Base-by-base conservation (phyloP, 2,797 vertebrate species). In the Semaprochilodus insignis region DNA sequence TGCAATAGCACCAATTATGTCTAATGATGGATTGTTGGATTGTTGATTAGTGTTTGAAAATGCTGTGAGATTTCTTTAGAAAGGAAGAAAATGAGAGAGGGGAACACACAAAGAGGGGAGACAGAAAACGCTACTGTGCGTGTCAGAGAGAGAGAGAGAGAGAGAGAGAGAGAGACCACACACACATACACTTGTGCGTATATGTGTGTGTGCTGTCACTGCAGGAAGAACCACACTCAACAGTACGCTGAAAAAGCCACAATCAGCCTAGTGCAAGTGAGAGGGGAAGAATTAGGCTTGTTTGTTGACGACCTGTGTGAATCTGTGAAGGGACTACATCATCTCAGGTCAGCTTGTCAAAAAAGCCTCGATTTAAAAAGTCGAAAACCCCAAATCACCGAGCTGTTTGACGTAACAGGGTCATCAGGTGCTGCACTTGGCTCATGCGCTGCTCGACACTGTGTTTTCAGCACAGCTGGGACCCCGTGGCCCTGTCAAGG, bases 1-100 rank as follows among this genome's bases (percentile, higher is more conserved):
- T 89, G 85, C 90, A 93, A 92, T 89, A 87, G 87, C 86, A 86
- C 87, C 90, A 92, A 92, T 94, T 94, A 90, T 81, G 89, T 88
- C 78, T 85, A 90, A 91, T 81, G 86, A 88, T 78, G 81, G 87
- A 87, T 86, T 90, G 85, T 85, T 72, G 69, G 86, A 87, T 86
- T 90, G 85, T 86, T 90, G 90, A 93, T 92, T 87, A 84, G 71
- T 19, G 77, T 83, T 84, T 80, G 70, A 85, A 73, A 87, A 87
- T 34, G 63, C 62, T 78, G 85, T 76, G 85, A 52, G 34, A 81
- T 81, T 79, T 82, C 73, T 77, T 66, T 34, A 73, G 52, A 77
- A 59, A 52, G 36, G 48, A 31, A 57, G 21, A 78, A 40, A 81
- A 34, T 54, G 75, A 55, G 23, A 71, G 21, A 27, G 19, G 15